phyloP scores from a whole-genome alignment of 1,140 invertebrate genomes.

The Zaprionus inermis region DNA sequence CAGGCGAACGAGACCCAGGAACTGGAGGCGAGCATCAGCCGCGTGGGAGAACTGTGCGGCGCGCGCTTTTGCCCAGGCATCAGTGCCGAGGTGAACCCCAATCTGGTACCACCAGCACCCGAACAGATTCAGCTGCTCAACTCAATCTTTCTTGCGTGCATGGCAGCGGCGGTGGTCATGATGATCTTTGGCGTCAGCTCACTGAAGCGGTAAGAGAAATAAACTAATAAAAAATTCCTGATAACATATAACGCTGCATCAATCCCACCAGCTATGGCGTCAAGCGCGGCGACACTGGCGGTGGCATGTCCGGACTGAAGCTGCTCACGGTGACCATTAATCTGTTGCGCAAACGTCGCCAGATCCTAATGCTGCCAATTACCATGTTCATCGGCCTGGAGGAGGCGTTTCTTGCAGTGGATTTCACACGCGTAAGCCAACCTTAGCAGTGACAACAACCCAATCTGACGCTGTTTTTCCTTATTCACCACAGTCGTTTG shows the following conservation, averaged over 20 bases:
- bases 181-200: slow-evolving; percentile 93
- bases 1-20: slow-evolving; percentile 41
- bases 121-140: slow-evolving; percentile 91
- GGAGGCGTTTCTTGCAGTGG: slow-evolving; percentile 95
- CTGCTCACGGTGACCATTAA: slow-evolving; percentile 91
- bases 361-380: slow-evolving; percentile 94
- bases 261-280: slow-evolving; percentile 67
- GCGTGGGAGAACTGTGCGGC: slow-evolving; percentile 87
- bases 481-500: slow-evolving; percentile 88
- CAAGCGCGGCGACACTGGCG: slow-evolving; percentile 67
- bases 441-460: slow-evolving; percentile 6
- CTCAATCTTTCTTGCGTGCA: slow-evolving; percentile 93
- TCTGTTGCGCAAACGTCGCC: slow-evolving; percentile 90
- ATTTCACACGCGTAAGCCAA: slow-evolving; percentile 91
- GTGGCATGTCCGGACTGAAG: slow-evolving; percentile 85
- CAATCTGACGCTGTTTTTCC: not conserved
- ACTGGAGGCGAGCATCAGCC: slow-evolving; percentile 43
- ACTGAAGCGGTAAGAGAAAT: slow-evolving; percentile 87
- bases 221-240: not conserved
- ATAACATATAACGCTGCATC: not conserved
- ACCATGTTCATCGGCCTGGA: slow-evolving; percentile 97
- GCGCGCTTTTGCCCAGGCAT: slow-evolving; percentile 89
- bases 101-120: slow-evolving; percentile 88
- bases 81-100: slow-evolving; percentile 86
- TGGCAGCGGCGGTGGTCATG: slow-evolving; percentile 89